Percentiles rank a stretch among this genome's conserved stretches.
These are phyloP conservation scores for Drosophila pandora DNA, from an alignment of 1,140 invertebrate species.

Conservation along the genomic window DNA sequence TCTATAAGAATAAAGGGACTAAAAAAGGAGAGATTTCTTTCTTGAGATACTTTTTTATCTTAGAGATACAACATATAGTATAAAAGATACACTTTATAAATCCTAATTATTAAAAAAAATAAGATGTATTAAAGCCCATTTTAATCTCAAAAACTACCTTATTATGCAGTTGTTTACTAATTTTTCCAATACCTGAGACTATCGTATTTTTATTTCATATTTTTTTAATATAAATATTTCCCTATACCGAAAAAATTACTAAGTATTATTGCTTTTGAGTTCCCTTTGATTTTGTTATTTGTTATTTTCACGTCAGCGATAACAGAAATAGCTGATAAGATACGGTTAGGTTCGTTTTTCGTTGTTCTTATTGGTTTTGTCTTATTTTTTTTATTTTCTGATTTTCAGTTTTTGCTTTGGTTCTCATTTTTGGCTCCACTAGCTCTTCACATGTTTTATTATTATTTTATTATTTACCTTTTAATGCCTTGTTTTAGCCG, in stretches of 20 bases:
- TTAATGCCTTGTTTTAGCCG: constrained; percentile 35
- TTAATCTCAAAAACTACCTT: constrained; percentile 6
- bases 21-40: too few relatives aligned
- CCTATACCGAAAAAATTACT: too few relatives aligned
- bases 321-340: constrained; percentile 74
- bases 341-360: constrained; percentile 51
- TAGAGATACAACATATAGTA: too few relatives aligned
- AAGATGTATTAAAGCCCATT: not conserved
- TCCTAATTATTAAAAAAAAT: not conserved
- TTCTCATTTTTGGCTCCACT: not conserved
- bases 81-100: too few relatives aligned
- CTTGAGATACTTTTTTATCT: too few relatives aligned
- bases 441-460: constrained; percentile 43
- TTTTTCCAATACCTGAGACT: constrained; percentile 40
- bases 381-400: constrained; percentile 19
- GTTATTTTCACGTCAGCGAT: constrained; percentile 66
- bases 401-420: too few relatives aligned
- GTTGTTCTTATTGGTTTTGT: constrained; percentile 22
- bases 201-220: constrained; percentile 39
- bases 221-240: too few relatives aligned
- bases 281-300: constrained; percentile 43
- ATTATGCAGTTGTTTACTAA: constrained; percentile 18
- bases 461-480: constrained; percentile 35
- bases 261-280: constrained; percentile 25
- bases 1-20: too few relatives aligned